Conservation (phyloP, 2,113 vertebrate species). For the Trichomycterus rosablanca region DNA sequence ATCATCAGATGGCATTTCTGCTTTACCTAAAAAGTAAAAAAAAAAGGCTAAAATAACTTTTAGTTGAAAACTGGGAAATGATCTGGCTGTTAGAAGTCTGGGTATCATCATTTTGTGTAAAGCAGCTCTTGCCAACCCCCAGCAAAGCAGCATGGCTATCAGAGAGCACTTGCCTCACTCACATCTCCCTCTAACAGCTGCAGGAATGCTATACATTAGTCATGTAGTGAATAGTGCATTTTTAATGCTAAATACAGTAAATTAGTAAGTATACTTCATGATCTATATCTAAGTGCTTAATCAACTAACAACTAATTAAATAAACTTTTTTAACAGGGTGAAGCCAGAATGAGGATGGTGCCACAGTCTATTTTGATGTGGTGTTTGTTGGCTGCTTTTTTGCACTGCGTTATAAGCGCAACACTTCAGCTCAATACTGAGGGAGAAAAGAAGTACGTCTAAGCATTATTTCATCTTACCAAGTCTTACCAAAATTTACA, state of each 20-base stretch:
- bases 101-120: conserved; percentile 16
- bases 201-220: conserved; percentile 9
- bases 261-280: no score
- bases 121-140: conserved; percentile 19
- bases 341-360: conserved; percentile 76
- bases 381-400: conserved; percentile 65
- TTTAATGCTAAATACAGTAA: no score
- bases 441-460: conserved; percentile 79
- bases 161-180: background rate
- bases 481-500: background rate
- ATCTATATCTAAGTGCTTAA: no score
- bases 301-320: background rate
- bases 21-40: conserved; percentile 28
- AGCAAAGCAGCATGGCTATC: conserved; percentile 3
- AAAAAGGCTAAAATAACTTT: conserved; percentile 19
- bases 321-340: conserved; percentile 42
- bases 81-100: conserved; percentile 9
- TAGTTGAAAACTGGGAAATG: conserved; percentile 13
- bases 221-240: no score
- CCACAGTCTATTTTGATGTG: conserved; percentile 69
- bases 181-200: no score
- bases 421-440: conserved; percentile 64
- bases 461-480: background rate
- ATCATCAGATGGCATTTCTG: conserved; percentile 12
- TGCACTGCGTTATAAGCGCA: conserved; percentile 70